Percentiles rank a stretch among this genome's conserved stretches.
These are phyloP conservation scores for Lasioglossum pauxillum DNA, from an alignment of 2,888 invertebrate species.

Conservation along the genomic window DNA sequence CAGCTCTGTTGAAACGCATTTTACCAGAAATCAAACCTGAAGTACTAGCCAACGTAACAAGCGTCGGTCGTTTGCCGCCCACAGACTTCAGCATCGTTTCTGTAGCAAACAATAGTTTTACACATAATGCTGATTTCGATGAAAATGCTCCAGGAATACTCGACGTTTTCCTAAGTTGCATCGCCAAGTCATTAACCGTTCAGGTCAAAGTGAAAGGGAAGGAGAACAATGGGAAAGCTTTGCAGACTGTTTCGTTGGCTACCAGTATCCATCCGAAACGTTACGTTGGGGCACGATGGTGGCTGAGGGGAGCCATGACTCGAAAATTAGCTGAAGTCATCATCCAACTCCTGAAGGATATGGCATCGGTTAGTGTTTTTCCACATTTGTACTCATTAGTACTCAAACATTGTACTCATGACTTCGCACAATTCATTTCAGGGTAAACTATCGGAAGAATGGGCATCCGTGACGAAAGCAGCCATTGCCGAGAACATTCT, in stretches of 20 bases:
- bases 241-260: constrained; percentile 86
- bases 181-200: constrained; percentile 95
- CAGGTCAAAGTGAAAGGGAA: constrained; percentile 93
- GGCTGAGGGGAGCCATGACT: constrained; percentile 93
- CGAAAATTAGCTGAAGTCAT: constrained; percentile 95
- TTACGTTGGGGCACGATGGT: constrained; percentile 89
- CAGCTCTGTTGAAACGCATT: constrained; percentile 93
- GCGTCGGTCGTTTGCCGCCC: constrained; percentile 89
- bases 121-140: constrained; percentile 85
- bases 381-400: background rate
- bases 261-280: constrained; percentile 87
- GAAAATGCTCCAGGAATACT: constrained; percentile 90
- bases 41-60: constrained; percentile 91
- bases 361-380: constrained; percentile 91
- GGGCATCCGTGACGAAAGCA: constrained; percentile 94
- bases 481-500: constrained; percentile 95
- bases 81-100: constrained; percentile 91
- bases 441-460: constrained; percentile 94
- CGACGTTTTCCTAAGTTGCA: constrained; percentile 95
- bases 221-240: constrained; percentile 84
- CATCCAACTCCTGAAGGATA: constrained; percentile 94
- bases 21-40: constrained; percentile 95
- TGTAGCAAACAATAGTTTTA: constrained; percentile 85
- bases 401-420: background rate
- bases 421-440: constrained; percentile 78